Base-by-base conservation (phyloP, 2,888 invertebrate genomes). In the Octonoba sinensis region DNA sequence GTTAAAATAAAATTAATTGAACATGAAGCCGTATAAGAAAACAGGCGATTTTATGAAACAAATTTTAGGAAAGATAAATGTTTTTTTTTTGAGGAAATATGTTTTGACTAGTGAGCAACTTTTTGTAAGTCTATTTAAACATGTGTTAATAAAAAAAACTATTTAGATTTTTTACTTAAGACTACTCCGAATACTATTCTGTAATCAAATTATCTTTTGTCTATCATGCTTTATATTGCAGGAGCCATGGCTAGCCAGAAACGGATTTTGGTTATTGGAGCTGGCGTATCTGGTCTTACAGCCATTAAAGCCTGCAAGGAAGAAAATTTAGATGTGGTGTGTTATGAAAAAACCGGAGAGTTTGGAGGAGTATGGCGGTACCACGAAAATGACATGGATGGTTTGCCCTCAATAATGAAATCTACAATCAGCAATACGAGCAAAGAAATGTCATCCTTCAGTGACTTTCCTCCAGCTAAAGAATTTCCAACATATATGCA, bases 401-500 rank as follows among this genome's bases (percentile, higher is more conserved):
- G 84, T 60, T 85, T 86, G 27, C 85, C 86, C 0, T 87, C 87
- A 3, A 88, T 88, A 12, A 88, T 87, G 86, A 87, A 87, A 54
- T 85, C 86, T 11, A 88, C 89, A 0, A 85, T 88, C 16, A 89
- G 88, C 82, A 89, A 89, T 83, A 87, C 88, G 1, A 87, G 87
- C 75, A 89, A 89, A 84, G 88, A 87, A 84, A 86, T 88, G 86
- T 86, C 86, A 8, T 86, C 88, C 4, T 88, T 87, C 85, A 88
- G 88, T 73, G 88, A 90, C 85, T 90, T 89, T 85, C 90, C 90
- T 2, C 88, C 89, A 1, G 76, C 84, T 0, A 49, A 86, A 47
- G 85, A 89, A 22, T 89, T 87, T 82, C 88, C 90, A 13, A 88
- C 88, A 73, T 90, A 88, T 85, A 87, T 90, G 87, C 89, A 88